Evolutionary conservation across 2,113 vertebrate species (phyloP).

Genomic region (Sprattus sprattus): DNA sequence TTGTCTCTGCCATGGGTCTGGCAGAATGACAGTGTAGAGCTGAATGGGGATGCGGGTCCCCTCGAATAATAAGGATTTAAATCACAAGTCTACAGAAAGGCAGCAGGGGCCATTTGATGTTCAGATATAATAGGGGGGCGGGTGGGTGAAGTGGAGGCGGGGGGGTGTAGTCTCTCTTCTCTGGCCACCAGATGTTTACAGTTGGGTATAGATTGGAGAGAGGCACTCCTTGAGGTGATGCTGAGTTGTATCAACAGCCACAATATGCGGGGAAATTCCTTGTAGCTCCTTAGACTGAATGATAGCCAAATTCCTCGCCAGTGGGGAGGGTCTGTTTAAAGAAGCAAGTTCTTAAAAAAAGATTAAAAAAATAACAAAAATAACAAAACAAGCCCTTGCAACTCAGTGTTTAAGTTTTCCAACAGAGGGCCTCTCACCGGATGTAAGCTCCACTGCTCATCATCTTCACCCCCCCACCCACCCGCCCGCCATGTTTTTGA

Average conservation of each 20-base stretch:
- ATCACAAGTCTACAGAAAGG: slow-evolving; percentile 35
- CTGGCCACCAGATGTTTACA: slow-evolving; percentile 70
- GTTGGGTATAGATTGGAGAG: slow-evolving; percentile 53
- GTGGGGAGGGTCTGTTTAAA: slow-evolving; percentile 41
- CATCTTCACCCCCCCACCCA: background rate
- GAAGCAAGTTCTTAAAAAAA: background rate
- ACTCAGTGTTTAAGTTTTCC: slow-evolving; percentile 43
- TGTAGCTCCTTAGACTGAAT: slow-evolving; percentile 34
- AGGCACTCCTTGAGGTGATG: slow-evolving; percentile 27
- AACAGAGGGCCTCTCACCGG: slow-evolving; percentile 34
- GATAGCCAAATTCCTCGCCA: slow-evolving; percentile 40
- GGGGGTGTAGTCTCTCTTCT: slow-evolving; percentile 38
- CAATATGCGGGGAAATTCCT: slow-evolving; percentile 43
- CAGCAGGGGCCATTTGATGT: slow-evolving; percentile 40
- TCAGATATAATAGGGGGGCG: slow-evolving; percentile 38
- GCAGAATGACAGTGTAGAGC: background rate
- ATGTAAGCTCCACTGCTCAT: slow-evolving; percentile 15
- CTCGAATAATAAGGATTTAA: slow-evolving; percentile 21
- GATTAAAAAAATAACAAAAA: background rate
- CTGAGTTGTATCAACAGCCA: slow-evolving; percentile 51
- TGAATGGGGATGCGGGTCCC: background rate
- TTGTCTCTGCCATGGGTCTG: background rate
- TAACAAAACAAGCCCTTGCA: background rate
- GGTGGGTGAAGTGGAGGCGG: background rate
- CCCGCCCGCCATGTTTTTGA: background rate